Evolutionary conservation across 2,113 vertebrate genomes (phyloP).

Genomic region (Ondatra zibethicus): DNA sequence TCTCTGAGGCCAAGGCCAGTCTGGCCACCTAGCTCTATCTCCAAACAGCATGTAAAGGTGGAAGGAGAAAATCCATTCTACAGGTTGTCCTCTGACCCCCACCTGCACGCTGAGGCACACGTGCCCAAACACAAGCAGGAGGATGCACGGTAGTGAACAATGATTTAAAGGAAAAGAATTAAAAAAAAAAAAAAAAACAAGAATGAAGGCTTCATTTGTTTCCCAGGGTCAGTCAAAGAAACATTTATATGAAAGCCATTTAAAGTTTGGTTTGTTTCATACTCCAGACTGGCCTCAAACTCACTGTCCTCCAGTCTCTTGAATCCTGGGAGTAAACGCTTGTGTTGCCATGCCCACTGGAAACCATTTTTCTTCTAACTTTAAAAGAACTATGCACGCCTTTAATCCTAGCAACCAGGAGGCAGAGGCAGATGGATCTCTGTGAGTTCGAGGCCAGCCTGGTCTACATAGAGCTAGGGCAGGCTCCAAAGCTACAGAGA

Average conservation of each 20-base stretch:
- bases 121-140: not conserved
- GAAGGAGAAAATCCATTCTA: not conserved
- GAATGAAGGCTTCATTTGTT: not conserved
- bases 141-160: too few species aligned
- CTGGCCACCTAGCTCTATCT: not conserved
- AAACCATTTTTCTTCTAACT: slow-evolving; percentile 10
- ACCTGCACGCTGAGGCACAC: too few species aligned
- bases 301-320: not conserved
- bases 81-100: not conserved
- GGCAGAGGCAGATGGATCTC: too few species aligned
- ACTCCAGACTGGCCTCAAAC: not conserved
- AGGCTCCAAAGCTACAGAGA: too few species aligned
- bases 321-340: not conserved
- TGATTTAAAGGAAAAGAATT: not conserved
- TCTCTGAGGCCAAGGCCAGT: not conserved
- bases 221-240: not conserved
- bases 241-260: not conserved
- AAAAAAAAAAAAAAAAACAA: not conserved
- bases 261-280: not conserved
- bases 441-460: too few species aligned
- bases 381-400: not conserved
- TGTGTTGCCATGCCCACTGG: not conserved
- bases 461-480: too few species aligned
- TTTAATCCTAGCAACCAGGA: too few species aligned
- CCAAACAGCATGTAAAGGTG: not conserved